Evolutionary conservation across 2,113 vertebrate species (phyloP), one percentile per base, ranked within the genome.

Genomic region (Platichthys stellatus): DNA sequence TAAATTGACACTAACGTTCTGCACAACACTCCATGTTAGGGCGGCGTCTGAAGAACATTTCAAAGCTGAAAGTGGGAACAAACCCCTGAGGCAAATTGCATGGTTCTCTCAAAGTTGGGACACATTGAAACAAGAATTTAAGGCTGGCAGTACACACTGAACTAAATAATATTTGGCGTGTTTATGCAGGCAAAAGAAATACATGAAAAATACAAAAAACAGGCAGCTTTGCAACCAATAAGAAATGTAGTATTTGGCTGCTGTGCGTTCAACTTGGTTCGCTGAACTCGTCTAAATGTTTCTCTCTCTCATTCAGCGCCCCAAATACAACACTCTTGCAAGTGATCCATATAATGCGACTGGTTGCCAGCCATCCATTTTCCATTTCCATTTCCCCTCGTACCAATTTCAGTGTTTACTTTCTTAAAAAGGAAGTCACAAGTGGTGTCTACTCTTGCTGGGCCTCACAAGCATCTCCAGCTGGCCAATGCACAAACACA

Each of bases 201-300:
- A 28, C 26, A 28, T 28, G 24, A 24, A 24, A 24, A 24, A 24
- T 24, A 28, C 5, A 31, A 14, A 18, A 53, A 53, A n/a, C 1
- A 15, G 14, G 43, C 3, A 26, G 60, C 43, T 66, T 57, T 56
- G 54, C 12, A 58, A 49, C 40, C 40, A 31, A 63, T 72, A 57
- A 65, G 70, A 78, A 69, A 72, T 73, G 80, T 72, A 71, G 45
- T 13, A 62, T 64, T 86, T 77, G 82, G 79, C 74, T 28, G 45
- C 14, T 31, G 56, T 13, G 64, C 14, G 6, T 4, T 18, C 63
- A 56, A 67, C 53, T 63, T 38, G 40, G 62, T 24, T 60, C 28
- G 35, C 63, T 68, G n/a, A 60, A 71, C 63, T 11, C 28, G 18
- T 83, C 68, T 40, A 35, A 69, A 69, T 57, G 65, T 40, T 78